These are phyloP conservation scores for Chauna torquata DNA, from an alignment of 2,113 vertebrate genomes.

Conservation along the genomic window DNA sequence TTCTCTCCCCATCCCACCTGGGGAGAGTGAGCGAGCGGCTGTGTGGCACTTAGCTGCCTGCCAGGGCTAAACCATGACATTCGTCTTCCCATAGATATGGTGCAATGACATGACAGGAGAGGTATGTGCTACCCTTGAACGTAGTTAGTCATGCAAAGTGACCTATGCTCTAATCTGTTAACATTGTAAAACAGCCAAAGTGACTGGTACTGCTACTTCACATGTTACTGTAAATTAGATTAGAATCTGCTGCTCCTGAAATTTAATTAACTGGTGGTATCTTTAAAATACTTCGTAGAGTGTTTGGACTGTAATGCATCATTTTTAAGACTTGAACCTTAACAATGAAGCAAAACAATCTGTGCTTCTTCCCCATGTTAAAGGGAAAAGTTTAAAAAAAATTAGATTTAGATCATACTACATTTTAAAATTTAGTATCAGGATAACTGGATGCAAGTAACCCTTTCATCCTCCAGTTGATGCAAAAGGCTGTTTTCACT, in stretches of 20 bases:
- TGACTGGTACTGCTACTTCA: not conserved
- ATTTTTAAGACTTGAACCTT: not conserved
- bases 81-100: not conserved
- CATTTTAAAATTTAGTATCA: conserved; percentile 12
- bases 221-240: not conserved
- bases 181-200: not conserved
- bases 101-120: not conserved
- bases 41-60: too few species aligned
- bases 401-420: conserved; percentile 7
- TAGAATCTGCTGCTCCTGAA: not conserved
- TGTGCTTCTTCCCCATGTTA: not conserved
- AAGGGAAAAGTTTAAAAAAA: not conserved
- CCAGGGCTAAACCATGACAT: too few species aligned
- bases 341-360: not conserved
- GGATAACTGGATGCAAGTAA: not conserved
- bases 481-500: conserved; percentile 12
- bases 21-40: too few species aligned
- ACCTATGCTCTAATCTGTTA: not conserved
- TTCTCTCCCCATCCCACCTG: too few species aligned
- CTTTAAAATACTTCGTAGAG: not conserved
- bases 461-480: not conserved
- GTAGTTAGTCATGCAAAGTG: not conserved
- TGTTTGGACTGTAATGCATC: not conserved
- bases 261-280: not conserved
- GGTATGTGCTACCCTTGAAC: not conserved